phyloP scores from a whole-genome alignment of 2,113 vertebrate species.

The Hemiprocne comata region DNA sequence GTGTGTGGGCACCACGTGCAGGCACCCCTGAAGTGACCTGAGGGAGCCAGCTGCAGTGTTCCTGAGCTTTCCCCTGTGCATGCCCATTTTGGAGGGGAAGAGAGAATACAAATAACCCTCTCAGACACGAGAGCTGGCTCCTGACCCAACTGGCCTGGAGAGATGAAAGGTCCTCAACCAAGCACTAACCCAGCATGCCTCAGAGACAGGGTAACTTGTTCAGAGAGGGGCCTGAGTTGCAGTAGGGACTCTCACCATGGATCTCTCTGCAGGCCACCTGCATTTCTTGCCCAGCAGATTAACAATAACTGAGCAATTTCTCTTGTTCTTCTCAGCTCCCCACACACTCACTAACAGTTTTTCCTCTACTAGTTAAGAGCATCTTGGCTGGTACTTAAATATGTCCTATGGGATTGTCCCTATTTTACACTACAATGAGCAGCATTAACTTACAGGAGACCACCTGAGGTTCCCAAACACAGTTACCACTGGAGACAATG shows the following conservation, averaged over 20 bases:
- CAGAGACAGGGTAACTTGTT: not conserved
- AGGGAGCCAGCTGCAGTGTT: not conserved
- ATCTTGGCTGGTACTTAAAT: not conserved
- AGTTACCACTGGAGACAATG: not conserved
- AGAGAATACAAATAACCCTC: not conserved
- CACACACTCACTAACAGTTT: not conserved
- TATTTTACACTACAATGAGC: not conserved
- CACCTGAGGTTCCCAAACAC: not conserved
- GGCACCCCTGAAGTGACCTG: not conserved
- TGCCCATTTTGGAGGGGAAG: not conserved
- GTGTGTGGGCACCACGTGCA: not conserved
- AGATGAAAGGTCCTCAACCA: not conserved
- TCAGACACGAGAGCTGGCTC: fast-evolving
- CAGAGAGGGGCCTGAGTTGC: not conserved
- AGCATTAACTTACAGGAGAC: not conserved
- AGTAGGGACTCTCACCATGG: not conserved
- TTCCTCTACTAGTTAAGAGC: not conserved
- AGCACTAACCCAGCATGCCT: not conserved
- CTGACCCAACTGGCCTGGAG: not conserved
- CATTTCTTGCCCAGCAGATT: not conserved
- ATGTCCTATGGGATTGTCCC: not conserved
- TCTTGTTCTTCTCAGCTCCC: not conserved
- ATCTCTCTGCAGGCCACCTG: not conserved
- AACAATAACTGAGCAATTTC: not conserved
- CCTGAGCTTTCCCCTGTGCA: not conserved